Percentiles rank a stretch among this genome's conserved stretches.
phyloP scores from a whole-genome alignment of 1,140 invertebrate genomes.

The Tigriopus japonicus region DNA sequence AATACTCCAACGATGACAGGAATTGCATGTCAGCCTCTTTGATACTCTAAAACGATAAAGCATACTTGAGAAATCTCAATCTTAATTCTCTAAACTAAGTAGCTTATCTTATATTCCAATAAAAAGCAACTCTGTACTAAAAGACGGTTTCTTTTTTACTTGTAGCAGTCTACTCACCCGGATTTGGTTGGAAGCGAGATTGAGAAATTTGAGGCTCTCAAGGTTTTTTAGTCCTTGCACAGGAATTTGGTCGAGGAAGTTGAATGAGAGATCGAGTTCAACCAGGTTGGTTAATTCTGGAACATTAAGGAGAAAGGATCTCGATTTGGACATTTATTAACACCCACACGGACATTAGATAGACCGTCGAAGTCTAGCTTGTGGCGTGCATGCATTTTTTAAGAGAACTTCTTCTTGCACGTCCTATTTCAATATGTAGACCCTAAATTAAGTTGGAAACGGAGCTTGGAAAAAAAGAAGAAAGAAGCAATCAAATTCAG shows the following conservation, averaged over 20 bases:
- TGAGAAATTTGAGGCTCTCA: constrained; percentile 43
- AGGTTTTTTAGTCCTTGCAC: constrained; percentile 48
- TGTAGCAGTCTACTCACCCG: constrained; percentile 33
- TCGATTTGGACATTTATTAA: neutral
- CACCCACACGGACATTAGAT: too few relatives aligned
- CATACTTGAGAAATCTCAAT: too few relatives aligned
- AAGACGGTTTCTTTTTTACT: neutral
- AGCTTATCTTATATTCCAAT: too few relatives aligned
- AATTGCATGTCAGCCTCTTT: constrained; percentile 43
- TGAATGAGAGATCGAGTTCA: constrained; percentile 57
- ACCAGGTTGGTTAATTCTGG: constrained; percentile 35
- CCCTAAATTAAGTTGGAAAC: too few relatives aligned
- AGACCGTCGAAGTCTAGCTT: too few relatives aligned
- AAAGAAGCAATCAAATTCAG: too few relatives aligned
- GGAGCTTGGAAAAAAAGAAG: too few relatives aligned
- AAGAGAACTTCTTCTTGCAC: too few relatives aligned
- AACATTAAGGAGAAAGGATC: neutral
- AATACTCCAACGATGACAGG: constrained; percentile 41
- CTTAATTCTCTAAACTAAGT: too few relatives aligned
- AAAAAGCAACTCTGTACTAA: too few relatives aligned
- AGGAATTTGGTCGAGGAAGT: constrained; percentile 62
- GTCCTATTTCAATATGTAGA: too few relatives aligned
- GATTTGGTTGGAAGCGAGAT: constrained; percentile 62
- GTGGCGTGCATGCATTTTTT: too few relatives aligned
- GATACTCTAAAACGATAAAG: constrained; percentile 32